Evolutionary conservation across 1,140 invertebrate species (phyloP).

Genomic region (Scaptodrosophila lebanonensis): DNA sequence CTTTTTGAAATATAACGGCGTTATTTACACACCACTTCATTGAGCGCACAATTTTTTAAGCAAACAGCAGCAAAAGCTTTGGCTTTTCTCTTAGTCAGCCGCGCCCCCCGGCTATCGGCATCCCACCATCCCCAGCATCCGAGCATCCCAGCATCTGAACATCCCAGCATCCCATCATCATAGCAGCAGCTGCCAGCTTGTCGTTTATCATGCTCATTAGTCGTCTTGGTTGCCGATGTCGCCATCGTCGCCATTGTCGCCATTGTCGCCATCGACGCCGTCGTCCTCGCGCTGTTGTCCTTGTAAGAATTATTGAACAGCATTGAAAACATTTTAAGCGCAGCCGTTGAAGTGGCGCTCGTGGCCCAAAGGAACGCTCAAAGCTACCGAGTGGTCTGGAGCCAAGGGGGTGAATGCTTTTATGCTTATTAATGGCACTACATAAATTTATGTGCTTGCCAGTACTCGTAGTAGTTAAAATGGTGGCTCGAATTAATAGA

Average conservation of each 20-base stretch:
- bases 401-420: conserved; percentile 39
- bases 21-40: conserved; percentile 2
- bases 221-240: too few species aligned
- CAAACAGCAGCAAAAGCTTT: background rate
- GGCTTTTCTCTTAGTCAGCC: too few species aligned
- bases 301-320: conserved; percentile 62
- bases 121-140: too few species aligned
- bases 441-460: conserved; percentile 66
- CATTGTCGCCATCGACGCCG: too few species aligned
- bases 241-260: too few species aligned
- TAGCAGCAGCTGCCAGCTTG: too few species aligned
- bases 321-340: conserved; percentile 73
- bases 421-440: conserved; percentile 67
- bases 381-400: conserved; percentile 30
- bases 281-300: too few species aligned
- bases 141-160: too few species aligned
- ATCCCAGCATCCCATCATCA: too few species aligned
- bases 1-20: background rate
- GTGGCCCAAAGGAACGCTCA: conserved; percentile 14
- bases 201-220: too few species aligned
- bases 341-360: conserved; percentile 3
- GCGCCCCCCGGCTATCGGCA: too few species aligned
- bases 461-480: conserved; percentile 52
- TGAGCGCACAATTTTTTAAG: background rate
- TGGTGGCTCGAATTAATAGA: conserved; percentile 50